These are phyloP conservation scores for Archips xylosteana DNA, from an alignment of 2,888 invertebrate species.

Conservation along the genomic window DNA sequence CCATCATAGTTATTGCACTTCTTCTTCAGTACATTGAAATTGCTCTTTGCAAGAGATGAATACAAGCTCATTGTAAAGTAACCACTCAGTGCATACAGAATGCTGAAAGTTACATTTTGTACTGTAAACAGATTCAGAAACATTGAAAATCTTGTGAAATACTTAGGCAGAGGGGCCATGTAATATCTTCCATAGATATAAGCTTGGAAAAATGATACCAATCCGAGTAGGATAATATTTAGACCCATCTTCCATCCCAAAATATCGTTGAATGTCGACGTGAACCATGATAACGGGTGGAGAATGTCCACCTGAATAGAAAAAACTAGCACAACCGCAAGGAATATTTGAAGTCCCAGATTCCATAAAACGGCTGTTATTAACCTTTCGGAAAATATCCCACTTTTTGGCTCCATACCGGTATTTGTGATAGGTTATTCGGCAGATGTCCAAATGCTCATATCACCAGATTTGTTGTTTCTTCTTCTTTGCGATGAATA, in stretches of 20 bases:
- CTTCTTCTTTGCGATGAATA: neutral
- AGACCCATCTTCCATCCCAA: slow-evolving; percentile 88
- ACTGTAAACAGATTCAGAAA: slow-evolving; percentile 87
- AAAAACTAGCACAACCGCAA: slow-evolving; percentile 80
- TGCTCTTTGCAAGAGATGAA: slow-evolving; percentile 87
- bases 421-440: slow-evolving; percentile 46
- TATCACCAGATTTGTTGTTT: neutral
- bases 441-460: slow-evolving; percentile 12
- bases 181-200: slow-evolving; percentile 90
- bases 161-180: slow-evolving; percentile 85
- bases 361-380: slow-evolving; percentile 86
- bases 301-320: slow-evolving; percentile 87
- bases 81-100: slow-evolving; percentile 87
- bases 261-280: slow-evolving; percentile 84
- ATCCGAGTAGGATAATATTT: slow-evolving; percentile 87
- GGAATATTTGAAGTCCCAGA: slow-evolving; percentile 83
- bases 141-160: slow-evolving; percentile 88
- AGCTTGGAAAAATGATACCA: slow-evolving; percentile 89
- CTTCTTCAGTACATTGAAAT: slow-evolving; percentile 82
- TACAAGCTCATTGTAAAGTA: slow-evolving; percentile 89
- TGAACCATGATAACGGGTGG: slow-evolving; percentile 88
- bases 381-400: slow-evolving; percentile 87
- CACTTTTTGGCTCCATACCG: slow-evolving; percentile 76
- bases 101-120: slow-evolving; percentile 84
- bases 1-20: slow-evolving; percentile 76